phyloP scores from a whole-genome alignment of 2,888 invertebrate genomes.

The Meiosimyza platycephala region DNA sequence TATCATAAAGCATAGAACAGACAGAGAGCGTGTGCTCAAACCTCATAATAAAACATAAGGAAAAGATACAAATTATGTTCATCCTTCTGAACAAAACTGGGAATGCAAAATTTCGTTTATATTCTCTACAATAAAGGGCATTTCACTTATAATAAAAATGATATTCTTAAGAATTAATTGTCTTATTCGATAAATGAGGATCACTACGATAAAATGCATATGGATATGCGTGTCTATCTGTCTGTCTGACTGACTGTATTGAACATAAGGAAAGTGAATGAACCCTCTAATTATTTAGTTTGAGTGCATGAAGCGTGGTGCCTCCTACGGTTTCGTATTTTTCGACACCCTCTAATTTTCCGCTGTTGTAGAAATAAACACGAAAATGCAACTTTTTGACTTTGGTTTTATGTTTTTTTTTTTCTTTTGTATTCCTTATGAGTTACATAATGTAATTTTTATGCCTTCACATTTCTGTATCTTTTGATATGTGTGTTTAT shows the following conservation, averaged over 20 bases:
- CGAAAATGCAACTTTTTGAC: constrained; percentile 19
- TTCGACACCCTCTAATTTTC: constrained; percentile 19
- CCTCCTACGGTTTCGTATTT: neutral
- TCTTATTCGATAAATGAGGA: neutral
- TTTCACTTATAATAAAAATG: neutral
- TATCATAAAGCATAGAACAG: too few species aligned
- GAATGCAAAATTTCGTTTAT: too few species aligned
- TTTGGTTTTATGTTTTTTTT: neutral
- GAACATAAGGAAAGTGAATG: constrained; percentile 9
- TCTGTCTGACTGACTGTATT: neutral
- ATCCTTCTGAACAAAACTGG: too few species aligned
- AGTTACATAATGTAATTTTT: neutral
- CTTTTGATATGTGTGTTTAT: neutral
- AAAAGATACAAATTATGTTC: too few species aligned
- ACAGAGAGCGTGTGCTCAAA: too few species aligned
- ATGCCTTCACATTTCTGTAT: neutral
- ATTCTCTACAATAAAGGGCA: neutral
- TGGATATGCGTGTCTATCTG: constrained; percentile 5
- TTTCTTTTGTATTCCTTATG: neutral
- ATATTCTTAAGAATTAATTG: neutral
- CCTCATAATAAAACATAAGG: too few species aligned
- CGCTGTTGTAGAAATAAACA: constrained; percentile 2
- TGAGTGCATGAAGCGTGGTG: constrained; percentile 9
- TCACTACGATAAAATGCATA: constrained; percentile 13
- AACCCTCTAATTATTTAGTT: constrained; percentile 22